These are phyloP conservation scores for Copidosoma floridanum DNA, from an alignment of 1,140 invertebrate genomes.

Conservation along the genomic window DNA sequence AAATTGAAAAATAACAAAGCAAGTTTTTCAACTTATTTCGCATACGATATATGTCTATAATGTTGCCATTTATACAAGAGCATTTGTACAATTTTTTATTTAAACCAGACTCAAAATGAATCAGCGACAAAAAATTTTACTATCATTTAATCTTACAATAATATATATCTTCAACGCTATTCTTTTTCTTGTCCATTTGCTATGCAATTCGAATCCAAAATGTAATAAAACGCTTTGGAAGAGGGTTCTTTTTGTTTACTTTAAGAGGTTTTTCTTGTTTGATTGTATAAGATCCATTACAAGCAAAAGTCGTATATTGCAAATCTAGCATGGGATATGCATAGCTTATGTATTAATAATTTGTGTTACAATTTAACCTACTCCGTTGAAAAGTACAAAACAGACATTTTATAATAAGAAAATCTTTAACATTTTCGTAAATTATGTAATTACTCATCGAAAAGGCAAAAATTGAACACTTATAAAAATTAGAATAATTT, in stretches of 20 bases:
- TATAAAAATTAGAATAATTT: slow-evolving; percentile 28
- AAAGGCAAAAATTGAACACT: slow-evolving; percentile 24
- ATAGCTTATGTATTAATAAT: slow-evolving; percentile 14
- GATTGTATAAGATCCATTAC: slow-evolving; percentile 4
- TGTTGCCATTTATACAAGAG: slow-evolving; percentile 29
- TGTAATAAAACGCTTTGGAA: slow-evolving; percentile 15
- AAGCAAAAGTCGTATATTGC: slow-evolving; percentile 16
- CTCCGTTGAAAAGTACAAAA: slow-evolving; percentile 25
- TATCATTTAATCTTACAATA: slow-evolving; percentile 8
- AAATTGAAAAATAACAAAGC: slow-evolving; percentile 18
- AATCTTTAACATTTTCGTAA: slow-evolving; percentile 29
- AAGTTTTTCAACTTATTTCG: slow-evolving; percentile 16
- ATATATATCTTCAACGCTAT: slow-evolving; percentile 9
- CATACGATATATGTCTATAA: slow-evolving; percentile 21
- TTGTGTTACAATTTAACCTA: slow-evolving; percentile 22
- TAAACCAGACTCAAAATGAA: slow-evolving; percentile 16
- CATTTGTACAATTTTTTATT: slow-evolving; percentile 26
- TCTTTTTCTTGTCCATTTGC: background rate
- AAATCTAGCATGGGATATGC: slow-evolving; percentile 19
- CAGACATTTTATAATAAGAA: slow-evolving; percentile 17
- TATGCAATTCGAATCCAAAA: background rate
- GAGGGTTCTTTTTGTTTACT: background rate
- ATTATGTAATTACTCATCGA: slow-evolving; percentile 27
- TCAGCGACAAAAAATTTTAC: slow-evolving; percentile 7
- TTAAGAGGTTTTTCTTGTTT: slow-evolving; percentile 13